Evolutionary conservation across 2,888 invertebrate species (phyloP).

Genomic region (Thymelicus sylvestris): DNA sequence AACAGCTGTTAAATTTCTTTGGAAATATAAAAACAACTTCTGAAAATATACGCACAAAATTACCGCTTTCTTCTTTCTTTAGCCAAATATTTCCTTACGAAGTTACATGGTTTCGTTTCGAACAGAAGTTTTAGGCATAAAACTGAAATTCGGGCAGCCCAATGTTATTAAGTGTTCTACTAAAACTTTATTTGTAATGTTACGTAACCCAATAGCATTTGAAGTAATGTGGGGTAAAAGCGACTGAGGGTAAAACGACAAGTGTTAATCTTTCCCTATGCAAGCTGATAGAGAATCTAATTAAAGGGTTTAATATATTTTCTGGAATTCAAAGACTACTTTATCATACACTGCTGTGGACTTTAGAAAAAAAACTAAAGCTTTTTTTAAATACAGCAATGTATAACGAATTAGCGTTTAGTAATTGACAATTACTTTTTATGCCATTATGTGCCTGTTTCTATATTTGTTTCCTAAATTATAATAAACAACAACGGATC

Average conservation of each 20-base stretch:
- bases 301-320: background rate
- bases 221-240: background rate
- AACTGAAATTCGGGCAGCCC: slow-evolving; percentile 34
- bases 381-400: no score
- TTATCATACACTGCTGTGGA: no score
- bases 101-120: slow-evolving; percentile 11
- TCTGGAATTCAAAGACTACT: no score
- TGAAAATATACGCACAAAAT: slow-evolving; percentile 29
- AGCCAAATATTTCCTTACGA: slow-evolving; percentile 26
- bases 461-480: no score
- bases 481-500: no score
- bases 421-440: no score
- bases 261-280: background rate
- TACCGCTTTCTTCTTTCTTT: slow-evolving; percentile 18
- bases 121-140: slow-evolving; percentile 34
- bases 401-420: no score
- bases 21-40: slow-evolving; percentile 27
- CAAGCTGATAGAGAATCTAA: background rate
- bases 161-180: slow-evolving; percentile 28
- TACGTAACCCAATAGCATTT: slow-evolving; percentile 9
- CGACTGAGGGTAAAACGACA: background rate
- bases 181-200: slow-evolving; percentile 36
- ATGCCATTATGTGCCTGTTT: no score
- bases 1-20: background rate
- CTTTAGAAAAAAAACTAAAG: no score